A percentile compares a stretch with the other conserved stretches of the same genome.
Evolutionary conservation across 1,140 invertebrate species (phyloP).

Genomic region (Sitobion miscanthi): DNA sequence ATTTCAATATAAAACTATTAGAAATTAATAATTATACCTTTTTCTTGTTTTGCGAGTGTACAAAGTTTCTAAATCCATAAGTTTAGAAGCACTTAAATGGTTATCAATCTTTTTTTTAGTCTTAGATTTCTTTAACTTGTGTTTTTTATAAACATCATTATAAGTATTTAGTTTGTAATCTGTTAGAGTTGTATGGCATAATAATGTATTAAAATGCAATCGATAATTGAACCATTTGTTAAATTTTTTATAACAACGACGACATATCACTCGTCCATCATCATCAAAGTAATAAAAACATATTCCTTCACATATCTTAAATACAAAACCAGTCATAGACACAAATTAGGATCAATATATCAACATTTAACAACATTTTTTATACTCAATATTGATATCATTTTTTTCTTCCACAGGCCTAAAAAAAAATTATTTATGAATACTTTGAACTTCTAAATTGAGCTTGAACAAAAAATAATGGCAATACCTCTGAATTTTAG

Average conservation of each 20-base stretch:
- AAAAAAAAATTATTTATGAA: not conserved
- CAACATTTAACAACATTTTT: not conserved
- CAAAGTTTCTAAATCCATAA: slow-evolving; percentile 47
- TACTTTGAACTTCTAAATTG: not conserved
- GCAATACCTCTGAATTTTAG: slow-evolving; percentile 19
- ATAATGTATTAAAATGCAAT: slow-evolving; percentile 16
- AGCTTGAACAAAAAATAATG: not conserved
- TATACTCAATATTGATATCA: not conserved
- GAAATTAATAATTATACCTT: not conserved
- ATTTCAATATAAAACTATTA: not conserved
- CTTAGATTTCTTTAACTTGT: slow-evolving; percentile 44
- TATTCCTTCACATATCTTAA: slow-evolving; percentile 23
- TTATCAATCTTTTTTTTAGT: slow-evolving; percentile 31
- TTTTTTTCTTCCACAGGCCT: not conserved
- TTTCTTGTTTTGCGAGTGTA: slow-evolving; percentile 52
- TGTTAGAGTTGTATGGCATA: not conserved
- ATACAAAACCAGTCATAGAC: not conserved
- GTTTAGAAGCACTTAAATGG: not conserved
- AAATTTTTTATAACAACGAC: slow-evolving; percentile 41
- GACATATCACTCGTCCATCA: slow-evolving; percentile 30
- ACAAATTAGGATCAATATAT: not conserved
- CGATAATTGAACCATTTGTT: slow-evolving; percentile 25
- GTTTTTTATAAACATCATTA: slow-evolving; percentile 46
- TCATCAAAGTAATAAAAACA: slow-evolving; percentile 52
- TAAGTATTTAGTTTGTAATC: slow-evolving; percentile 37